Evolutionary conservation across 2,888 invertebrate species (phyloP), one percentile per base, ranked within the genome.

Genomic region (Morinoia aosen): DNA sequence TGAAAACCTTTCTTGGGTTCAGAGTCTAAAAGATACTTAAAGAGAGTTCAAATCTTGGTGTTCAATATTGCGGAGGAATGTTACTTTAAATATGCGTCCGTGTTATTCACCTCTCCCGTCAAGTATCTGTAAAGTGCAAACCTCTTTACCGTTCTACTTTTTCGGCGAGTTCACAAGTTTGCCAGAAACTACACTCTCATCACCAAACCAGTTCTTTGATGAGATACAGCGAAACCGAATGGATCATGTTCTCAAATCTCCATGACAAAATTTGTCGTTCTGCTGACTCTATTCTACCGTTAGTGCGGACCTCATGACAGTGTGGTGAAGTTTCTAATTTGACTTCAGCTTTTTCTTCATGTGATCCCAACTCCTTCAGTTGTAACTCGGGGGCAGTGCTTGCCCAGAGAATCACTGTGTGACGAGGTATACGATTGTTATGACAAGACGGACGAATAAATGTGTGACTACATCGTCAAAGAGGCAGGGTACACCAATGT

Each of bases 371-470:
- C 56, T 33, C 56, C 11, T 93, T 93, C 25, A 93, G 12, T 5
- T 93, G 93, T 57, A 93, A 56, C 57, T 93, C 93, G 33, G 93
- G 93, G 93, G 33, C 57, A 56, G 8, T 93, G 93, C 57, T 57
- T 93, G 93, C 25, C 93, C 10, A 93, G 33, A 16, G 33, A 58
- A 11, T 56, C 3, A 12, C 56, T 58, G 57, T 93, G 93, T 48
- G 57, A 93, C 48, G 93, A 33, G 16, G 16, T 11, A 39, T 10
- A 25, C 11, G 25, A 93, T 16, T 93, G 93, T 57, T 57, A 57
- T n/a, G 93, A 93, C 93, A 39, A 93, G 25, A 5, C 48, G 10
- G 93, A 93, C 33, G 93, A 93, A 57, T 10, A 93, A 57, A 48
- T 48, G 57, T 93, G 93, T 48, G 57, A 56, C 33, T 57, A 57